Evolutionary conservation across 2,113 vertebrate species (phyloP).

Genomic region (Gallinago media): DNA sequence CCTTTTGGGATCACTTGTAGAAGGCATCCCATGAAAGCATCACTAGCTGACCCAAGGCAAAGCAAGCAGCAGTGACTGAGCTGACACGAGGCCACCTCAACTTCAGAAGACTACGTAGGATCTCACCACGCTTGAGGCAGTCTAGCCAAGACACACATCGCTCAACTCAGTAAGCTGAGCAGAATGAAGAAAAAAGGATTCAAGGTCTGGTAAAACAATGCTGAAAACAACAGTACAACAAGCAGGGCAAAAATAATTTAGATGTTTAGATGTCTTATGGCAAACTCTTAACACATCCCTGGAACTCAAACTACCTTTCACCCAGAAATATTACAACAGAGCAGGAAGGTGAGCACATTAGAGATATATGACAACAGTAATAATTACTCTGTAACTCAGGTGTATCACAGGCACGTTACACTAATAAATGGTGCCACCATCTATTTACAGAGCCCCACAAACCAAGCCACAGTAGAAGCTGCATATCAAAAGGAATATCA

Average conservation of each 20-base stretch:
- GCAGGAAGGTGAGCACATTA: not conserved
- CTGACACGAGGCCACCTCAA: not conserved
- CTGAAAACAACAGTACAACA: not conserved
- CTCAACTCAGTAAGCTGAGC: not conserved
- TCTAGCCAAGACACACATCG: rapidly evolving
- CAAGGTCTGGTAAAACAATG: not conserved
- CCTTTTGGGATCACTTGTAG: not conserved
- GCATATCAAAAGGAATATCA: not conserved
- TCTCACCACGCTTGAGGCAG: rapidly evolving
- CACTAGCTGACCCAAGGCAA: not conserved
- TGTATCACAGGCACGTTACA: not conserved
- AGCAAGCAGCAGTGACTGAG: not conserved
- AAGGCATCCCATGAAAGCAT: not conserved
- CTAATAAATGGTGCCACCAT: not conserved
- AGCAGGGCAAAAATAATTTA: not conserved
- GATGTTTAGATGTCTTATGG: rapidly evolving
- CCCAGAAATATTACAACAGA: not conserved
- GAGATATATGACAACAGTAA: not conserved
- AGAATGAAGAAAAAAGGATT: not conserved
- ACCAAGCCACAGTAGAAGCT: not conserved
- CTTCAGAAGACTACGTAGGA: not conserved
- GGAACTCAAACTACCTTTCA: not conserved
- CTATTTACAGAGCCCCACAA: not conserved
- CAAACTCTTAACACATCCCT: not conserved
- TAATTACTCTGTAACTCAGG: not conserved